Conservation (phyloP, 2,797 vertebrate genomes). For the Schizopygopsis malacanthus region DNA sequence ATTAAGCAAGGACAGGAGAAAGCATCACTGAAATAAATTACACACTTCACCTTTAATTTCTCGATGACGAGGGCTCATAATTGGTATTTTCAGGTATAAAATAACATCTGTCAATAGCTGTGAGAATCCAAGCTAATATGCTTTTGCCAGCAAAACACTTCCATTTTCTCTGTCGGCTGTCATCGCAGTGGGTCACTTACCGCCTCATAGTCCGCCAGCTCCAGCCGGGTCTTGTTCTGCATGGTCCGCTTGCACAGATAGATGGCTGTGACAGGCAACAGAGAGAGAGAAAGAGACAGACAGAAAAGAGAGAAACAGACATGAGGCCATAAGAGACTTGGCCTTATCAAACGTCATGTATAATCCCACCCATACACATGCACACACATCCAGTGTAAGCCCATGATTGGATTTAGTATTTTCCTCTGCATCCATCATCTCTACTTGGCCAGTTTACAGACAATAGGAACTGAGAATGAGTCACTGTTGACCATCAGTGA, state of each 20-base stretch:
- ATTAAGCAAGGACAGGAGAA: background rate
- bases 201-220: constrained; percentile 98
- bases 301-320: constrained; percentile 18
- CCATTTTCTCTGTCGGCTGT: constrained; percentile 31
- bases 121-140: background rate
- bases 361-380: constrained; percentile 21
- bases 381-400: constrained; percentile 20
- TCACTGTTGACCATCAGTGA: constrained; percentile 34
- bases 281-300: background rate
- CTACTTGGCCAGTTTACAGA: constrained; percentile 46
- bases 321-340: constrained; percentile 40
- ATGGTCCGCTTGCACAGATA: constrained; percentile 99
- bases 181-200: constrained; percentile 79
- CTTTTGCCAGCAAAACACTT: background rate
- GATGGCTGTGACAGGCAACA: constrained; percentile 81
- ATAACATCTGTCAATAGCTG: constrained; percentile 12
- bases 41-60: constrained; percentile 20
- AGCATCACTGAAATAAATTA: background rate
- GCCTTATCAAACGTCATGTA: constrained; percentile 53
- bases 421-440: constrained; percentile 47
- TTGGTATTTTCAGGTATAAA: background rate
- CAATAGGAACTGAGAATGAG: constrained; percentile 39
- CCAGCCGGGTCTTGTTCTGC: constrained; percentile 99
- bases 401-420: constrained; percentile 52
- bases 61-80: background rate